A percentile compares a stretch with the other conserved stretches of the same genome.
These are phyloP conservation scores for Diplogasteroides magnus DNA, from an alignment of 1,140 invertebrate species.

Conservation along the genomic window DNA sequence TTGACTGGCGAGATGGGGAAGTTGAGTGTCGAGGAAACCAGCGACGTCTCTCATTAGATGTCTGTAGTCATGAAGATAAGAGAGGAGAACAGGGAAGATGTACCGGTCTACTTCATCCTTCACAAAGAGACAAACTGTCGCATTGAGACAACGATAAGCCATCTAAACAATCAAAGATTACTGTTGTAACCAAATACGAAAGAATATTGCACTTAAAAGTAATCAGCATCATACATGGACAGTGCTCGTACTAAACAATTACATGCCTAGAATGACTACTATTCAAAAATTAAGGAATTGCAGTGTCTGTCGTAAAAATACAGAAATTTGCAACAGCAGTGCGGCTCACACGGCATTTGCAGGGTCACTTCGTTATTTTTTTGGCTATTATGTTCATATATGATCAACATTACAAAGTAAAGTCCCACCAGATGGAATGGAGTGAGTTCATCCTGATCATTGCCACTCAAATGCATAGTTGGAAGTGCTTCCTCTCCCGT, in stretches of 20 bases:
- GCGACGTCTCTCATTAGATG: constrained; percentile 20
- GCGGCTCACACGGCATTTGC: too few species aligned
- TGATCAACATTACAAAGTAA: too few species aligned
- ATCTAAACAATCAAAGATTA: constrained; percentile 3
- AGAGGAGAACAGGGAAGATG: background rate
- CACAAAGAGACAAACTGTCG: constrained; percentile 36
- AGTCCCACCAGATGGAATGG: constrained; percentile 26
- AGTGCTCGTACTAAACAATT: too few species aligned
- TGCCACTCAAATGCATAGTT: constrained; percentile 17
- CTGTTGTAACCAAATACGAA: constrained; percentile 13
- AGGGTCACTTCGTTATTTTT: too few species aligned
- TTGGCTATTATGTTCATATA: too few species aligned
- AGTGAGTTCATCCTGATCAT: constrained; percentile 18
- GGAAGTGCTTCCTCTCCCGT: constrained; percentile 27
- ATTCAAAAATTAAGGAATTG: too few species aligned
- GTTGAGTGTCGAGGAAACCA: constrained; percentile 30
- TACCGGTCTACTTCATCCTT: constrained; percentile 19
- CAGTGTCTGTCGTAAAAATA: too few species aligned
- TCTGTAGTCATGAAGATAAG: background rate
- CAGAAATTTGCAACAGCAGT: too few species aligned
- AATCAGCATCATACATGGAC: too few species aligned
- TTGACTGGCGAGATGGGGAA: constrained; percentile 22
- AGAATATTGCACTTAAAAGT: constrained; percentile 6
- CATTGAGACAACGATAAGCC: constrained; percentile 32
- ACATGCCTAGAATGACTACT: too few species aligned